Evolutionary conservation across 2,888 invertebrate species (phyloP).

Genomic region (Drosophila emarginata): DNA sequence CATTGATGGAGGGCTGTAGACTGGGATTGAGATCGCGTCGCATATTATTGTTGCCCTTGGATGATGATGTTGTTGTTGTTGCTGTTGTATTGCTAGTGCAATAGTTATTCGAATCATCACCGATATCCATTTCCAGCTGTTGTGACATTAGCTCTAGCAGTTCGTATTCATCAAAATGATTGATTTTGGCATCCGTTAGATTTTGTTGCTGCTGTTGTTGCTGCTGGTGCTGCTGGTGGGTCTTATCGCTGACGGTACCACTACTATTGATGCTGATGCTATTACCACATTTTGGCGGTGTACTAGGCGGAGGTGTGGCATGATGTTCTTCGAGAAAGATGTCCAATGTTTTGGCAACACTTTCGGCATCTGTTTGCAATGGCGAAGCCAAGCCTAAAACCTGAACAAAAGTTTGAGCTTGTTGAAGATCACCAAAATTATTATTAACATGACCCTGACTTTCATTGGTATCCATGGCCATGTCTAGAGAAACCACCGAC

Average conservation of each 20-base stretch:
- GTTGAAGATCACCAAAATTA: not conserved
- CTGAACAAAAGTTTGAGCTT: too few species aligned
- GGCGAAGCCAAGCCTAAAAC: slow-evolving; percentile 68
- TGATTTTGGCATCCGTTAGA: slow-evolving; percentile 74
- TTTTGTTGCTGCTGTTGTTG: slow-evolving; percentile 52
- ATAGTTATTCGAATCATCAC: slow-evolving; percentile 78
- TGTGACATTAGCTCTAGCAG: slow-evolving; percentile 82
- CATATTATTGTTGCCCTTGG: slow-evolving; percentile 41
- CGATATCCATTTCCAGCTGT: slow-evolving; percentile 84
- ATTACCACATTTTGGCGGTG: slow-evolving; percentile 56
- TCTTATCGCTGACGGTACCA: not conserved
- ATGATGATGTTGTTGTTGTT: not conserved
- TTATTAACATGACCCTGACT: slow-evolving; percentile 32
- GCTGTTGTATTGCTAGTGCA: slow-evolving; percentile 25
- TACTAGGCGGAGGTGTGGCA: slow-evolving; percentile 61
- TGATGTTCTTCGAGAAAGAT: slow-evolving; percentile 80
- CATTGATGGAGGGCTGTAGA: slow-evolving; percentile 82
- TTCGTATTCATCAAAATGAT: slow-evolving; percentile 82
- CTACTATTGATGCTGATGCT: not conserved
- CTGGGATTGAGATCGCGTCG: slow-evolving; percentile 81
- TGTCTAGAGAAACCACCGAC: slow-evolving; percentile 29
- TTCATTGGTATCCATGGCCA: slow-evolving; percentile 71
- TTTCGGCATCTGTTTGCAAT: slow-evolving; percentile 76
- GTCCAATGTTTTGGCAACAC: slow-evolving; percentile 80
- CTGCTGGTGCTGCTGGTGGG: not conserved